phyloP scores from a whole-genome alignment of 2,113 vertebrate species.

The Takifugu flavidus region DNA sequence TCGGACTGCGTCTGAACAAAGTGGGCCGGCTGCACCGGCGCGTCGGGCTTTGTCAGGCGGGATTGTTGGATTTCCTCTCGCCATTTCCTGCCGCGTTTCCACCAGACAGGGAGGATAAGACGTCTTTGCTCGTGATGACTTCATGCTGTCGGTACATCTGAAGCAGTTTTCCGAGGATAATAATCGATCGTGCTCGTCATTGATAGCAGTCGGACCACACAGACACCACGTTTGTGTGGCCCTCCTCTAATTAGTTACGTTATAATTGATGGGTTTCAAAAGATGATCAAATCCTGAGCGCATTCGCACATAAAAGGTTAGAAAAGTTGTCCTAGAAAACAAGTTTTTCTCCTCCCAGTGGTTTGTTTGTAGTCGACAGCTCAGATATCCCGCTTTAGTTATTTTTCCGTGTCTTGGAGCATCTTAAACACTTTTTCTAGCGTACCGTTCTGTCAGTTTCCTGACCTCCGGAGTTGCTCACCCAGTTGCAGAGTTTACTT shows the following conservation, averaged over 20 bases:
- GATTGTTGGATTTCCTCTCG: slow-evolving; percentile 61
- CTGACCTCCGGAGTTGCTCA: neutral
- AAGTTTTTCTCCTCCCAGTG: no score
- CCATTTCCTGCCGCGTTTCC: slow-evolving; percentile 25
- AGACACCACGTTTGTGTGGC: slow-evolving; percentile 1
- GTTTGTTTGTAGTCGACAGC: no score
- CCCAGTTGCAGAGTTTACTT: slow-evolving; percentile 1
- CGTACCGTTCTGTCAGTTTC: no score
- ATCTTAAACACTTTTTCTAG: no score
- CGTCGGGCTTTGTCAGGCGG: slow-evolving; percentile 58
- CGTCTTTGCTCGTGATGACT: slow-evolving; percentile 56
- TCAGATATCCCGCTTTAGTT: no score
- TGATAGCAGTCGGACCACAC: slow-evolving; percentile 32
- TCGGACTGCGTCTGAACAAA: slow-evolving; percentile 66
- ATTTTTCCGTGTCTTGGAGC: neutral
- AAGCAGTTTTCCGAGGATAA: slow-evolving; percentile 39
- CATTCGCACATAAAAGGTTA: no score
- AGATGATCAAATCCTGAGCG: no score
- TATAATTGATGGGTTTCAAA: neutral
- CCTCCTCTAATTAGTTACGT: no score
- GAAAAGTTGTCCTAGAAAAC: no score
- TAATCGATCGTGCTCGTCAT: slow-evolving; percentile 37
- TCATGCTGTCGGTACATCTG: slow-evolving; percentile 46
- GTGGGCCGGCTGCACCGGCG: slow-evolving; percentile 57
- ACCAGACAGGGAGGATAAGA: slow-evolving; percentile 49